Conservation (phyloP, 2,113 vertebrate species). For the Sula dactylatra region DNA sequence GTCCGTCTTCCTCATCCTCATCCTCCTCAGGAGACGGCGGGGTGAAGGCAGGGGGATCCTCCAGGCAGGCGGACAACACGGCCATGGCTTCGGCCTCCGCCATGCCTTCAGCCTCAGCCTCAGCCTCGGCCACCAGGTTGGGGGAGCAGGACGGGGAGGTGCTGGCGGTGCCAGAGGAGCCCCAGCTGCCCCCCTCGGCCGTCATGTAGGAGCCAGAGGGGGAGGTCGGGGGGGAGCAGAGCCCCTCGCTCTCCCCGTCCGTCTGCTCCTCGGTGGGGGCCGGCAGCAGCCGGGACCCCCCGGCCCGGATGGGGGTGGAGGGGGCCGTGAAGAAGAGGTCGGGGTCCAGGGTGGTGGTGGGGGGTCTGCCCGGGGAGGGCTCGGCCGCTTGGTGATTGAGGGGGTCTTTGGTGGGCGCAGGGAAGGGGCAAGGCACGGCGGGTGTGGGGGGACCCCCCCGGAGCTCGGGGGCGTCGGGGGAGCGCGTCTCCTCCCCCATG, state of each 20-base stretch:
- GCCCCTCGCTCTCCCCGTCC: conserved; percentile 75
- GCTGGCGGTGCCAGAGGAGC: conserved; percentile 85
- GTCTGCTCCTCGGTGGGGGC: conserved; percentile 67
- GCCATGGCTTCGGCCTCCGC: conserved; percentile 70
- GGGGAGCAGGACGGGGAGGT: conserved; percentile 84
- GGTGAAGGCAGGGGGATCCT: conserved; percentile 46
- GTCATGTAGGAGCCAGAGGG: conserved; percentile 94
- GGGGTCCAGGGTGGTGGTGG: conserved; percentile 73
- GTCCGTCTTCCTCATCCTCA: background rate
- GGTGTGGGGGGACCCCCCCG: background rate
- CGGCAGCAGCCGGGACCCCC: conserved; percentile 72
- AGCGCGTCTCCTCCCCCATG: conserved; percentile 87
- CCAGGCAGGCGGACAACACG: conserved; percentile 73
- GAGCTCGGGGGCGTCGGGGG: background rate
- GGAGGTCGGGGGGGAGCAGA: conserved; percentile 86
- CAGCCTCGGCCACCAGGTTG: conserved; percentile 77
- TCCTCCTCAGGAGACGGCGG: background rate
- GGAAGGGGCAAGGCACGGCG: conserved; percentile 81
- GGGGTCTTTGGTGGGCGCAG: conserved; percentile 32
- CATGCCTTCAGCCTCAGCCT: background rate
- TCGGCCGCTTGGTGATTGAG: background rate
- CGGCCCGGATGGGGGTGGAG: conserved; percentile 85
- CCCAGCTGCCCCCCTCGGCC: conserved; percentile 92
- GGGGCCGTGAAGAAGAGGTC: conserved; percentile 91
- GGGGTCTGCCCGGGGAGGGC: conserved; percentile 51